phyloP scores from a whole-genome alignment of 2,888 invertebrate species.

The Troides oblongomaculatus region DNA sequence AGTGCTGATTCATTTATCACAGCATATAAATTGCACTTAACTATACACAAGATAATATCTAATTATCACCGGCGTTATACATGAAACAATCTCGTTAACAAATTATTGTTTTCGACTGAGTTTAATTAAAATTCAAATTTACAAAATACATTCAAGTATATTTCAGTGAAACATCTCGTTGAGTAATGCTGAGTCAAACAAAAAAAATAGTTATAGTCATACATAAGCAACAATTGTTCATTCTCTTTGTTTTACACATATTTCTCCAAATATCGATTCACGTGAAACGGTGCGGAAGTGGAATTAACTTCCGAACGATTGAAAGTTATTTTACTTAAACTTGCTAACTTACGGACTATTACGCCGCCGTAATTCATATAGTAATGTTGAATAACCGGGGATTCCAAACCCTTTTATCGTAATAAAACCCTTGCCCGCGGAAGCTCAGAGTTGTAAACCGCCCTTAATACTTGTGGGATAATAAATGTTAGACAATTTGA shows the following conservation, averaged over 20 bases:
- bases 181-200: too few species aligned
- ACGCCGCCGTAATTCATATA: constrained; percentile 18
- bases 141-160: neutral
- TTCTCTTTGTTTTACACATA: neutral
- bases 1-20: neutral
- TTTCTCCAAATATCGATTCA: neutral
- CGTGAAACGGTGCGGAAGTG: neutral
- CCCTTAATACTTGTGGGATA: constrained; percentile 28
- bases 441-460: constrained; percentile 30
- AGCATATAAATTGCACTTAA: neutral
- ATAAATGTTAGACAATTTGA: constrained; percentile 20
- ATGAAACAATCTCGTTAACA: neutral
- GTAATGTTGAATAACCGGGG: constrained; percentile 29
- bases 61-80: neutral
- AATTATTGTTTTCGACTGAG: neutral
- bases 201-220: too few species aligned
- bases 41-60: neutral
- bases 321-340: neutral
- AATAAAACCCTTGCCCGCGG: constrained; percentile 29
- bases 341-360: constrained; percentile 22
- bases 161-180: too few species aligned
- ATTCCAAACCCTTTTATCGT: constrained; percentile 27
- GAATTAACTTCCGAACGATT: neutral
- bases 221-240: too few species aligned
- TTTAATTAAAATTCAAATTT: neutral